These are phyloP conservation scores for Phyllostomus discolor DNA, from an alignment of 2,113 vertebrate species.

Conservation along the genomic window DNA sequence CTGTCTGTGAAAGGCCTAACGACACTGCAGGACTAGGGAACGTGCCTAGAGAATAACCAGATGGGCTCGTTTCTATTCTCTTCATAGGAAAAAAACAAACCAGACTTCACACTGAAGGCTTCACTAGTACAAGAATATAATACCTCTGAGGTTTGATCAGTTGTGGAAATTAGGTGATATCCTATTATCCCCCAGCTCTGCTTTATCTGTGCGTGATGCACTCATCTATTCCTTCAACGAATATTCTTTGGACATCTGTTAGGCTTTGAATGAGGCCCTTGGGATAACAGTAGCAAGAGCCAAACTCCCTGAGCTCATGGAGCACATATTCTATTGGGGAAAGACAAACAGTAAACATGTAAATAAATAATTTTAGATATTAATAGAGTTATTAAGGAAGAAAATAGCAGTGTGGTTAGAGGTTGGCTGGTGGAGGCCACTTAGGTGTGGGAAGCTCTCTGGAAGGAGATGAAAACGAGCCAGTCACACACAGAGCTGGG, in stretches of 20 bases:
- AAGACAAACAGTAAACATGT: background rate
- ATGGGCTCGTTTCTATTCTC: background rate
- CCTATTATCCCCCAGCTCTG: background rate
- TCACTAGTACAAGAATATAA: background rate
- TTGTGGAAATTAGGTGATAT: background rate
- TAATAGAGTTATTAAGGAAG: background rate
- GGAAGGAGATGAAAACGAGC: background rate
- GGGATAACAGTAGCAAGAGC: background rate
- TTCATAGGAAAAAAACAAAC: background rate
- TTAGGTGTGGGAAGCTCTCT: background rate
- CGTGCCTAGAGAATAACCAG: background rate
- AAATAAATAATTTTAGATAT: background rate
- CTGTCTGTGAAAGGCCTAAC: background rate
- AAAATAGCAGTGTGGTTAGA: background rate
- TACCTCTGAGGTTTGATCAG: background rate
- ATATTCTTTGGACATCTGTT: background rate
- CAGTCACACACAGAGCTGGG: background rate
- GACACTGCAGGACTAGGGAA: background rate
- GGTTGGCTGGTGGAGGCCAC: background rate
- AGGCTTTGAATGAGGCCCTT: background rate
- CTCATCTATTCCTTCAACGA: slow-evolving; percentile 17
- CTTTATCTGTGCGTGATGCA: background rate
- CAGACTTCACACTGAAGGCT: background rate
- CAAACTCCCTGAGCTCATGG: background rate
- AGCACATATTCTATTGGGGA: background rate